Evolutionary conservation across 2,113 vertebrate species (phyloP), one percentile per base, ranked within the genome.

Genomic region (Oreotrochilus melanogaster): DNA sequence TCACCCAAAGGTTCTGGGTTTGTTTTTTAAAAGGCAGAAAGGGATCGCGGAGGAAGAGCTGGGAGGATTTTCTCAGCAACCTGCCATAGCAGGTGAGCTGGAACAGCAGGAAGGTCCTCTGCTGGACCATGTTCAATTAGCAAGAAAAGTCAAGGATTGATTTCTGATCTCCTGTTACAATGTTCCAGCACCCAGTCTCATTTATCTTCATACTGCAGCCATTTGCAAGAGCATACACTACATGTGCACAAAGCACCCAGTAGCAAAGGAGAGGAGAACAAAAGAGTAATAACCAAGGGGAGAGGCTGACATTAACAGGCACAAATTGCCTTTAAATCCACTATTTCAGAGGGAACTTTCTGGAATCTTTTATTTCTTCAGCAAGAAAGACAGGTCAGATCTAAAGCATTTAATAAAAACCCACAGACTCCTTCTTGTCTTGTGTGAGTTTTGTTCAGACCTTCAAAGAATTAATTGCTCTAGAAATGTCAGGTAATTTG

Each of bases 161-260:
- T 95, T 96, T 94, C 86, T 22, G 0, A 93, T 89, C 94, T 95
- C 65, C 87, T 75, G 80, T 50, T 35, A 11, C 69, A 86, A 73
- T 35, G 83, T 86, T 94, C 91, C 88, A 67, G 84, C 89, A 69
- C 70, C 86, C 81, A 43, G 30, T 47, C 94, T 47, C 91, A 96
- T 96, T 93, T 95, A 92, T 94, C 95, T 95, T 91, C 89, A 69
- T 93, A 1, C 86, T 87, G 89, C 79, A 89, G 89, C 87, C 91
- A 37, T 95, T 72, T 89, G 89, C 93, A 92, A 89, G 81, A 87
- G 70, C 74, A 88, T 37, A 82, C 18, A 43, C 80, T 51, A 88
- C 92, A 85, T 14, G 56, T 6, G 6, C 95, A 94, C 73, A 25
- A 27, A 84, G 69, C 3, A 1, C 89, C 51, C 95, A 47, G 89